Conservation (phyloP, 2,113 vertebrate genomes). For the Turnix velox region DNA sequence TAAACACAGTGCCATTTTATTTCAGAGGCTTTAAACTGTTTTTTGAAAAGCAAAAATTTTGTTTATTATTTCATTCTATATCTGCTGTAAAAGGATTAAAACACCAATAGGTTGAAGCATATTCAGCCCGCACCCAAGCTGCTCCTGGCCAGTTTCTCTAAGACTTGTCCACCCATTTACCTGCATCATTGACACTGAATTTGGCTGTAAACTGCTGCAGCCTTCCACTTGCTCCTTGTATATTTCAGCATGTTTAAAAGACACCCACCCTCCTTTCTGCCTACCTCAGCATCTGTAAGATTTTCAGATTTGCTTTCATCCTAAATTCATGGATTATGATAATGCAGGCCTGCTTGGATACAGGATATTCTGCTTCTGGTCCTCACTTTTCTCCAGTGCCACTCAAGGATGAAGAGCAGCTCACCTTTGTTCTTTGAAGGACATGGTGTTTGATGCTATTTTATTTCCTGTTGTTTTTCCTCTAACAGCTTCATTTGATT, state of each 20-base stretch:
- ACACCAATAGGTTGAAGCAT: neutral
- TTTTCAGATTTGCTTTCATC: neutral
- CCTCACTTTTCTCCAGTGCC: neutral
- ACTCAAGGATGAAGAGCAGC: neutral
- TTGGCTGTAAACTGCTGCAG: neutral
- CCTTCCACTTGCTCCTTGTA: neutral
- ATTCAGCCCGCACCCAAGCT: rapidly evolving
- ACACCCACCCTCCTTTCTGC: neutral
- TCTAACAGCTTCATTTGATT: neutral
- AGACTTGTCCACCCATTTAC: neutral
- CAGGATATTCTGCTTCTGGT: neutral
- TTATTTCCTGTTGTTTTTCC: neutral
- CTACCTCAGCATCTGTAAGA: neutral
- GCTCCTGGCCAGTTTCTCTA: neutral
- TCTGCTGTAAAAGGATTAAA: neutral
- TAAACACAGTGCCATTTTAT: neutral
- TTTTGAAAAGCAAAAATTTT: neutral
- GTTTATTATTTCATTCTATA: neutral
- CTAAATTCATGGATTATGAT: neutral
- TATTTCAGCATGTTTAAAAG: neutral
- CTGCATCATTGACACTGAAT: neutral
- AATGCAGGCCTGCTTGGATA: neutral
- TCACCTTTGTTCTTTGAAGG: neutral
- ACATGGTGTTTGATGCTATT: neutral
- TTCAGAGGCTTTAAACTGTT: neutral